Percentiles rank a stretch among this genome's conserved stretches.
These are phyloP conservation scores for Hemibagrus wyckioides DNA, from an alignment of 2,113 vertebrate genomes.

Conservation along the genomic window DNA sequence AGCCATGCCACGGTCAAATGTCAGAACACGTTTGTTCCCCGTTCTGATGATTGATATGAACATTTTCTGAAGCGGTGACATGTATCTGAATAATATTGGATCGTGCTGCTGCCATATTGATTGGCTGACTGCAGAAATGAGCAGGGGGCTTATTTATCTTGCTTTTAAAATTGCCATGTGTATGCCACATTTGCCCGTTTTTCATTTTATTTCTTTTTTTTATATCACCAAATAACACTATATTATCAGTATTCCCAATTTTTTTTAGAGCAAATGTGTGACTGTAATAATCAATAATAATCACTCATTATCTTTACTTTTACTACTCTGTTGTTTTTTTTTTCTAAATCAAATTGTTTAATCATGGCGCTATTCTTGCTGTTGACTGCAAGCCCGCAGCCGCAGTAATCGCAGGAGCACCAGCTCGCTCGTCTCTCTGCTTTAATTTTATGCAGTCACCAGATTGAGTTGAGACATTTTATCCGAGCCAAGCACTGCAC, in stretches of 20 bases:
- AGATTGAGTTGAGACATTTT: conserved; percentile 55
- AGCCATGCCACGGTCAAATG: not conserved
- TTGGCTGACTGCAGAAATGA: not conserved
- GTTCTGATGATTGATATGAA: not conserved
- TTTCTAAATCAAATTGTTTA: not conserved
- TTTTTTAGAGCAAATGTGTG: not conserved
- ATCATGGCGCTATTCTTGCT: not conserved
- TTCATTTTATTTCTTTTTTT: not conserved
- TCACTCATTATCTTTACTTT: conserved; percentile 6
- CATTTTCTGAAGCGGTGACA: not conserved
- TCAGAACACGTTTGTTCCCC: not conserved
- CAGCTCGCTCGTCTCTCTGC: conserved; percentile 55
- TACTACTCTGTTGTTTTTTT: too few relatives aligned
- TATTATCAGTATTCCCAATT: not conserved
- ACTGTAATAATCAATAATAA: conserved; percentile 16
- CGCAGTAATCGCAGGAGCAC: not conserved
- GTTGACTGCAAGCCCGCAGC: not conserved
- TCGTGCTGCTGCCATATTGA: not conserved
- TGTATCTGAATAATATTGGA: not conserved
- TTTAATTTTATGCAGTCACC: conserved; percentile 60
- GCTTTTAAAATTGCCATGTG: not conserved
- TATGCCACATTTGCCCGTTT: not conserved
- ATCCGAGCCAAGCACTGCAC: conserved; percentile 52
- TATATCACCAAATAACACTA: not conserved
- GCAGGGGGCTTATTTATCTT: not conserved